Percentiles rank a stretch among this genome's conserved stretches.
These are phyloP conservation scores for Alosa alosa DNA, from an alignment of 2,113 vertebrate genomes.

Conservation along the genomic window DNA sequence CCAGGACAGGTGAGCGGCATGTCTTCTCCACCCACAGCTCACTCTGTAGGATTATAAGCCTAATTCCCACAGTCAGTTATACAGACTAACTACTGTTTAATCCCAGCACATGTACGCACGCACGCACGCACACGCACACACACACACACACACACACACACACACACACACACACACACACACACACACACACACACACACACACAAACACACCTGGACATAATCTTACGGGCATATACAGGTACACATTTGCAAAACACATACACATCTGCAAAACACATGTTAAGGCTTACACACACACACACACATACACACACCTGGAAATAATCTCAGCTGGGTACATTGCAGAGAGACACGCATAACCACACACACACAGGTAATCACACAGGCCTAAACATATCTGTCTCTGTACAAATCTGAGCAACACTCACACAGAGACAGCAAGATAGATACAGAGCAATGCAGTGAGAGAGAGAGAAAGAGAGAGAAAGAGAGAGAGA, in stretches of 20 bases:
- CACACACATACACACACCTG: too few species aligned
- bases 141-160: slow-evolving; percentile 20
- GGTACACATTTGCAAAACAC: not conserved
- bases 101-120: not conserved
- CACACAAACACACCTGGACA: not conserved
- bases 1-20: not conserved
- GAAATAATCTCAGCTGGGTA: too few species aligned
- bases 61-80: slow-evolving; percentile 6
- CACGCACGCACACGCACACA: not conserved
- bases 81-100: not conserved
- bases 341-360: not conserved
- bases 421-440: not conserved
- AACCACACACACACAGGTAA: not conserved
- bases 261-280: not conserved
- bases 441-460: not conserved
- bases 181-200: slow-evolving; percentile 1
- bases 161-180: slow-evolving; percentile 3
- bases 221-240: not conserved
- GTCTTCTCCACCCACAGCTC: not conserved
- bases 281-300: too few species aligned
- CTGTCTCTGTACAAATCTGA: too few species aligned
- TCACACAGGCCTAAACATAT: not conserved
- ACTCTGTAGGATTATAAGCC: slow-evolving; percentile 15
- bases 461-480: not conserved
- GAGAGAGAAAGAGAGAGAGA: not conserved